Conservation (phyloP, 2,113 vertebrate genomes). For the Ctenomys sociabilis region DNA sequence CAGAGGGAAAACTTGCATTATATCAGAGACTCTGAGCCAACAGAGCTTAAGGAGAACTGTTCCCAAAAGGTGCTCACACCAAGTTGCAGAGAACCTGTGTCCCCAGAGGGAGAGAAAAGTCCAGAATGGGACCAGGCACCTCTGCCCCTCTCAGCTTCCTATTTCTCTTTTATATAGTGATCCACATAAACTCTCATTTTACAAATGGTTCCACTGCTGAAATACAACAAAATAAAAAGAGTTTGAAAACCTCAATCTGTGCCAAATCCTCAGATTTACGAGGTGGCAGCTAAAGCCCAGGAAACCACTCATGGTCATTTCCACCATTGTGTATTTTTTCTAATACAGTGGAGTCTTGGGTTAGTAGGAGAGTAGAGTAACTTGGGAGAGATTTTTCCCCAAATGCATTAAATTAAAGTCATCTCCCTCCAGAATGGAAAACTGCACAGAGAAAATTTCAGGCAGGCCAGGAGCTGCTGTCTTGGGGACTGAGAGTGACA, state of each 20-base stretch:
- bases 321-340: neutral
- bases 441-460: neutral
- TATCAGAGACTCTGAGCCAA: neutral
- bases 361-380: neutral
- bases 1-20: neutral
- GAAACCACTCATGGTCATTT: neutral
- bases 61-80: neutral
- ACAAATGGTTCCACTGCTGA: conserved; percentile 47
- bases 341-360: neutral
- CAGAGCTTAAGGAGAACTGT: neutral
- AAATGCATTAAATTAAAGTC: neutral
- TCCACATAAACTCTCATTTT: conserved; percentile 53
- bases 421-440: neutral
- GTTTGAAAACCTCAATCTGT: conserved; percentile 31
- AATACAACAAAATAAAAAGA: conserved; percentile 49
- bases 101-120: neutral
- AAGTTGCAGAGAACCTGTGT: neutral
- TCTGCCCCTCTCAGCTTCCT: neutral
- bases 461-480: neutral
- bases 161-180: conserved; percentile 17
- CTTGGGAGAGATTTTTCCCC: neutral
- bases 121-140: neutral
- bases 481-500: too few species aligned
- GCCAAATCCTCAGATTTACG: conserved; percentile 59
- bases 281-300: neutral